Conservation (phyloP, 2,888 invertebrate species). For the Nineta flava region DNA sequence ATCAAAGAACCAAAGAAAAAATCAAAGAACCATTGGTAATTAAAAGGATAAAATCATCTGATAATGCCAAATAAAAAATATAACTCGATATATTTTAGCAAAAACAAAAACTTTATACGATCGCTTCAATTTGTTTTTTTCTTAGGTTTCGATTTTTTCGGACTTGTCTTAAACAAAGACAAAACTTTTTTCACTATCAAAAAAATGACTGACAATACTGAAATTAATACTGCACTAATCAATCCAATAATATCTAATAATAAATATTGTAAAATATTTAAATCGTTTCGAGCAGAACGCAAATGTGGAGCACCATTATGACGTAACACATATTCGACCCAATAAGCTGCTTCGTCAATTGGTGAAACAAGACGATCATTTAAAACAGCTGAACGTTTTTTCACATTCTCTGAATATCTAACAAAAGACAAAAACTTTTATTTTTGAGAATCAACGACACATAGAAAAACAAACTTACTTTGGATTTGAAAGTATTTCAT, state of each 20-base stretch:
- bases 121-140: neutral
- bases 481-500: conserved; percentile 17
- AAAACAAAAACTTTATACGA: too few species aligned
- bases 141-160: neutral
- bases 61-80: too few species aligned
- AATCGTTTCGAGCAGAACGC: conserved; percentile 5
- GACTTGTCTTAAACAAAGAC: neutral
- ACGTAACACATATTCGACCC: conserved; percentile 10
- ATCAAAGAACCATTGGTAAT: too few species aligned
- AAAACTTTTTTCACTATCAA: neutral
- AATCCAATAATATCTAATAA: conserved; percentile 12
- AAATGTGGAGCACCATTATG: conserved; percentile 10
- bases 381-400: neutral
- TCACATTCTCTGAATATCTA: conserved; percentile 3
- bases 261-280: conserved; percentile 12
- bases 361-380: conserved; percentile 7
- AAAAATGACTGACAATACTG: neutral
- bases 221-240: conserved; percentile 1
- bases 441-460: neutral
- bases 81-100: too few species aligned
- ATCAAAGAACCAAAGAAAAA: too few species aligned
- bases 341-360: conserved; percentile 8
- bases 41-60: too few species aligned
- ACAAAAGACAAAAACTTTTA: conserved; percentile 5
- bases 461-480: neutral